Evolutionary conservation across 2,888 invertebrate genomes (phyloP).

Genomic region (Parnassius glacialis): DNA sequence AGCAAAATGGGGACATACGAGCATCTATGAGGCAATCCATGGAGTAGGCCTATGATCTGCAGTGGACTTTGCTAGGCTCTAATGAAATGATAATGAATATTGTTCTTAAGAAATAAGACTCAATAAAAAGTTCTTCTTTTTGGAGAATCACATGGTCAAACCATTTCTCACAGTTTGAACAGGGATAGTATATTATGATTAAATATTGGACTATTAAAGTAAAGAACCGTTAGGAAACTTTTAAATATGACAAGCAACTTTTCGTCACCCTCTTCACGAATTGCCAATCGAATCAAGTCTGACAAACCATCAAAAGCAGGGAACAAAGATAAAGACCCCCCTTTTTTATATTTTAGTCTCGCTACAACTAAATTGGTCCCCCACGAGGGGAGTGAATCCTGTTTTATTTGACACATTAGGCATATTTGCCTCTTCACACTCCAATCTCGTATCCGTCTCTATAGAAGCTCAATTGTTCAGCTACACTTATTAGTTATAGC

Average conservation of each 20-base stretch:
- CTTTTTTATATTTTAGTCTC: conserved; percentile 67
- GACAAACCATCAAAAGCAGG: conserved; percentile 49
- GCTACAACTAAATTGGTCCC: conserved; percentile 69
- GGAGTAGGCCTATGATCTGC: too few relatives aligned
- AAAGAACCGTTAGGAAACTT: conserved; percentile 9
- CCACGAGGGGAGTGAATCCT: conserved; percentile 56
- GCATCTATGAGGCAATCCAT: too few relatives aligned
- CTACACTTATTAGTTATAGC: neutral
- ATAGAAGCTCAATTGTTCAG: conserved; percentile 38
- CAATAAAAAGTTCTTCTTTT: too few relatives aligned
- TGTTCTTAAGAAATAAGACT: too few relatives aligned
- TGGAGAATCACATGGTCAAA: too few relatives aligned
- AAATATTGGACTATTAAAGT: too few relatives aligned
- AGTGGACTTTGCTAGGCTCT: too few relatives aligned
- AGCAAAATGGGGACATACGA: too few relatives aligned
- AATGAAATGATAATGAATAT: too few relatives aligned
- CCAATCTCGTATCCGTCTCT: conserved; percentile 26
- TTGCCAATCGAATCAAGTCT: conserved; percentile 51
- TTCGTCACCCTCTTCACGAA: conserved; percentile 23
- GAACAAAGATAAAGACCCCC: conserved; percentile 60
- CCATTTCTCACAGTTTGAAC: too few relatives aligned
- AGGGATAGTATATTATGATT: too few relatives aligned
- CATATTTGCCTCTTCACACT: conserved; percentile 40
- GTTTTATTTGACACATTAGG: conserved; percentile 65
- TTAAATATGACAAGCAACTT: conserved; percentile 23